Evolutionary conservation across 2,113 vertebrate genomes (phyloP), one percentile per base, ranked within the genome.

Genomic region (Tenebrosternarchus preto): DNA sequence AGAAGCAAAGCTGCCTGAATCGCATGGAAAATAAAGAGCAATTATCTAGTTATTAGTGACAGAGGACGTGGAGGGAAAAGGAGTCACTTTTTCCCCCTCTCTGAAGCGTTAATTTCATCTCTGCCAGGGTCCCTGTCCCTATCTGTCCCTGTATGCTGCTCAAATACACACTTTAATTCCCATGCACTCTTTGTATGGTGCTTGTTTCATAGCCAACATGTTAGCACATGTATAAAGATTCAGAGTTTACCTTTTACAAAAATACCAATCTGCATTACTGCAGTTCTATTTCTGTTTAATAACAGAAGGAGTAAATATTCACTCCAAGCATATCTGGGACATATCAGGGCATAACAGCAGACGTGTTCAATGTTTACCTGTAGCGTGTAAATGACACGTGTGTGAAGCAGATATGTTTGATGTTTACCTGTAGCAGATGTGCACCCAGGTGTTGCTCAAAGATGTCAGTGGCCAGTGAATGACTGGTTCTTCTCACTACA

Each of bases 381-480:
- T 36, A 36, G 33, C 11, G 43, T 15, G 9, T 59, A 16, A 74
- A 56, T 59, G 19, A 59, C 4, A 73, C 8, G 27, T 24, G 4
- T 20, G 55, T 56, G 31, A 5, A 71, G 31, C 20, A 72, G 25
- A 57, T 3, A 73, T 22, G 12, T 50, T 16, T 31, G 53, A 22
- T 29, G 1, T 29, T 88, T 92, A 97, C 95, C 95, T 97, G 95
- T 68, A 97, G 84, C 53, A 97, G 94, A 88, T 97, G 95, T 19
- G 95, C 95, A 29, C 95, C 95, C 7, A 96, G 87, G 84, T 97
- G 95, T 84, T 93, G 95, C 81, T 96, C 95, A 70, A 97, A 97
- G 83, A 97, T 88, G 83, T 97, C 94, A 0, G 92, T 92, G 4
- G 93, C 89, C 87, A 95, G 89, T 16, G 94, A 92, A 43, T 86